phyloP scores from a whole-genome alignment of 2,888 invertebrate species.

The Orthosia gracilis region DNA sequence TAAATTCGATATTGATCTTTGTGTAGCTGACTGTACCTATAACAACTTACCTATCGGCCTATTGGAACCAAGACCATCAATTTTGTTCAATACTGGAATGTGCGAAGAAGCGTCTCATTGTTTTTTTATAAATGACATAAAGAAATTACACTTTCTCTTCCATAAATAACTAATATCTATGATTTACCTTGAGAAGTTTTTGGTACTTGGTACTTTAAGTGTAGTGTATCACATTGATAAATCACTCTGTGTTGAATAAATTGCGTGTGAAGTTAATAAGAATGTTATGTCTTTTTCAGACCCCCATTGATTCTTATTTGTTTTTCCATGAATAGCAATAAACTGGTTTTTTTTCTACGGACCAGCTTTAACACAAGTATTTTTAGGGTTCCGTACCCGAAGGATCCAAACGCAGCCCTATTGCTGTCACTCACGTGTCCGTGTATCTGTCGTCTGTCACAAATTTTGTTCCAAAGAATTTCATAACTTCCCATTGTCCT shows the following conservation, averaged over 20 bases:
- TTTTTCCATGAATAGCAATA: neutral
- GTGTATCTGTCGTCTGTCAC: too few relatives aligned
- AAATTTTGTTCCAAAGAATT: too few relatives aligned
- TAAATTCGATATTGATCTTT: neutral
- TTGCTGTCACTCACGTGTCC: too few relatives aligned
- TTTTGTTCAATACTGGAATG: constrained; percentile 46
- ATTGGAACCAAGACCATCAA: constrained; percentile 40
- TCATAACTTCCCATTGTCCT: too few relatives aligned
- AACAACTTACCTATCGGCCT: constrained; percentile 32
- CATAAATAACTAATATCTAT: constrained; percentile 29
- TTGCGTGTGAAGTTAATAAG: neutral
- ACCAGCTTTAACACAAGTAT: too few relatives aligned
- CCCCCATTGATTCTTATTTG: neutral
- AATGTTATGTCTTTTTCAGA: neutral
- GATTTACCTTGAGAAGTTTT: constrained; percentile 12
- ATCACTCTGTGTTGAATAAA: neutral
- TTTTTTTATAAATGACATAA: constrained; percentile 45
- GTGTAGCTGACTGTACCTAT: constrained; percentile 26
- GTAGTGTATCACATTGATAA: neutral
- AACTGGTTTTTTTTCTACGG: too few relatives aligned
- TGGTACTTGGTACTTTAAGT: neutral
- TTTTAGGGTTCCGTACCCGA: too few relatives aligned
- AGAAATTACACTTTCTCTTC: constrained; percentile 54
- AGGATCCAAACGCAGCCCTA: too few relatives aligned
- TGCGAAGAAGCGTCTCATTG: constrained; percentile 50